phyloP scores from a whole-genome alignment of 1,140 invertebrate species.

The Antheraea pernyi region DNA sequence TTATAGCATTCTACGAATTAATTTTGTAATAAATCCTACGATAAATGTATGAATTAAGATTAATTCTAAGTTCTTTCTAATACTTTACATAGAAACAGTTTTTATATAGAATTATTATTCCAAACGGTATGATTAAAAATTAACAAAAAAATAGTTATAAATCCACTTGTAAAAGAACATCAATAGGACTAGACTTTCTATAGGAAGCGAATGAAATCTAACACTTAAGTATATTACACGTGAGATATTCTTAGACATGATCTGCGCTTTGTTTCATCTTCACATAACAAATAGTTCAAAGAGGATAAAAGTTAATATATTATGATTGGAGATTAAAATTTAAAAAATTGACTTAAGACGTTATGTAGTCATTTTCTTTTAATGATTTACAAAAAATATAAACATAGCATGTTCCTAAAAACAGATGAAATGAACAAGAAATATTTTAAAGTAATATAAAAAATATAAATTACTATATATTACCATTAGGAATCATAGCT shows the following conservation, averaged over 20 bases:
- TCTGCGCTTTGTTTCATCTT: conserved; percentile 13
- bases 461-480: too few relatives aligned
- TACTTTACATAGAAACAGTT: too few relatives aligned
- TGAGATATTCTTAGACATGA: conserved; percentile 14
- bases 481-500: too few relatives aligned
- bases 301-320: not conserved
- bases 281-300: conserved; percentile 8
- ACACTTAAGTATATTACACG: not conserved
- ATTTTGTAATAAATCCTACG: too few relatives aligned
- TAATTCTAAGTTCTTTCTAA: too few relatives aligned
- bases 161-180: too few relatives aligned
- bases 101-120: too few relatives aligned
- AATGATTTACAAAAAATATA: not conserved
- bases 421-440: not conserved
- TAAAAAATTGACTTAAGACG: not conserved
- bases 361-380: not conserved
- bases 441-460: not conserved
- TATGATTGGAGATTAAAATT: not conserved
- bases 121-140: too few relatives aligned
- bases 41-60: too few relatives aligned
- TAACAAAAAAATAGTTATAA: too few relatives aligned
- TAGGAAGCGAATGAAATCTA: not conserved
- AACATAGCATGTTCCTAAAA: not conserved
- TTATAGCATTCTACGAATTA: too few relatives aligned
- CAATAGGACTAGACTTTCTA: not conserved